Conservation (phyloP, 2,113 vertebrate genomes). For the Cynoglossus semilaevis region DNA sequence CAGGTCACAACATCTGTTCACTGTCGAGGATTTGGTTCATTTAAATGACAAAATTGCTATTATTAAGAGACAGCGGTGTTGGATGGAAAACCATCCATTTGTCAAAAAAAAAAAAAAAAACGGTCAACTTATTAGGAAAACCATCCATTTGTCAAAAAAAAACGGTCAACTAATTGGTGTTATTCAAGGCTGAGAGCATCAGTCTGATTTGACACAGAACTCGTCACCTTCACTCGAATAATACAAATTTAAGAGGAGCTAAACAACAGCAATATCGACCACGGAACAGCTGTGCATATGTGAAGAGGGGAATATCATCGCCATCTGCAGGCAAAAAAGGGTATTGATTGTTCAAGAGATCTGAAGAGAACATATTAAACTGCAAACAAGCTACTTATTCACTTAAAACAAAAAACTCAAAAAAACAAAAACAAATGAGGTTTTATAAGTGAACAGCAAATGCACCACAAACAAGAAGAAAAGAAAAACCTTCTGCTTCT, state of each 20-base stretch:
- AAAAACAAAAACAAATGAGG: constrained; percentile 6
- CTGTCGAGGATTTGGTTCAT: constrained; percentile 14
- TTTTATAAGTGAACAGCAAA: constrained; percentile 4
- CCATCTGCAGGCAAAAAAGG: constrained; percentile 63
- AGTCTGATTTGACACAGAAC: constrained; percentile 20
- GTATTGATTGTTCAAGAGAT: background rate
- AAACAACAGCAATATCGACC: background rate
- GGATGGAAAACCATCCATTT: too few species aligned
- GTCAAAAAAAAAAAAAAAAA: too few species aligned
- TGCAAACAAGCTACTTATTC: constrained; percentile 8
- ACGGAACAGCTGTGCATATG: background rate
- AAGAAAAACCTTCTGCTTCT: constrained; percentile 7
- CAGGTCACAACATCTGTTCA: background rate
- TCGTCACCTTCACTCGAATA: constrained; percentile 29
- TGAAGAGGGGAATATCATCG: constrained; percentile 65
- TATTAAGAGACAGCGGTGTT: too few species aligned
- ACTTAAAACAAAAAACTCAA: constrained; percentile 38
- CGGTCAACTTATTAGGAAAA: too few species aligned
- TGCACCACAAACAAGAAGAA: background rate
- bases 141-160: too few species aligned
- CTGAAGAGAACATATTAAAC: background rate
- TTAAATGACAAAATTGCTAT: background rate
- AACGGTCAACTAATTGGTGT: too few species aligned
- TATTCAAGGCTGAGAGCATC: constrained; percentile 15
- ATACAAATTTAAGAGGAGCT: constrained; percentile 13